Evolutionary conservation across 92 coral and sea anemone species (phyloP).

Genomic region (Porites lobata): DNA sequence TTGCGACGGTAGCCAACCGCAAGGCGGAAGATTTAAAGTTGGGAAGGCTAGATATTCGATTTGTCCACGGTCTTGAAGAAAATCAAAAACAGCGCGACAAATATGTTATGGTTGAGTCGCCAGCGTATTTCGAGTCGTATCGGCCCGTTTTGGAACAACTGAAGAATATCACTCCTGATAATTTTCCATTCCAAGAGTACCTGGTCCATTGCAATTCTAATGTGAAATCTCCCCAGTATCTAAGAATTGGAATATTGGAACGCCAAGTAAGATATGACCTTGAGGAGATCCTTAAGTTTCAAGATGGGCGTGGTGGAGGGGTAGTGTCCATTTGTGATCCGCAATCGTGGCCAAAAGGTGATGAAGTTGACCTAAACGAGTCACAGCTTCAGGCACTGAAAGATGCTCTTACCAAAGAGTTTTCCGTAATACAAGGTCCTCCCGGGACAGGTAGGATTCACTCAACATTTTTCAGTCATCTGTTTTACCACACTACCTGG

Average conservation of each 20-base stretch:
- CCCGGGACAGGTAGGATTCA: conserved; percentile 85
- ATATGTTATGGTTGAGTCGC: conserved; percentile 88
- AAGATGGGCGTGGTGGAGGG: conserved; percentile 20
- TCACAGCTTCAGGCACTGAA: conserved; percentile 86
- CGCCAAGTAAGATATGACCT: conserved; percentile 66
- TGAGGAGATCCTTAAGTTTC: conserved; percentile 57
- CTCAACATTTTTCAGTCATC: neutral
- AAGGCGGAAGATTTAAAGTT: conserved; percentile 72
- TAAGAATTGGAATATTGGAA: conserved; percentile 31
- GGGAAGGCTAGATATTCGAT: conserved; percentile 84
- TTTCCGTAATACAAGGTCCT: conserved; percentile 94
- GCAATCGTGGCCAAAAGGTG: conserved; percentile 75
- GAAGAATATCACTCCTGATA: conserved; percentile 67
- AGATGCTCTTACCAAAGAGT: conserved; percentile 91
- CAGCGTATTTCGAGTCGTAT: conserved; percentile 91
- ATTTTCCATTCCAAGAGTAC: conserved; percentile 85
- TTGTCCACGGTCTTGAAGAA: conserved; percentile 63
- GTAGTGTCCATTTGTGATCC: conserved; percentile 63
- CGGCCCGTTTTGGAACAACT: conserved; percentile 84
- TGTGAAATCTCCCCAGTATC: conserved; percentile 82
- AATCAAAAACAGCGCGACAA: conserved; percentile 11
- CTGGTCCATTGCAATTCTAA: conserved; percentile 78
- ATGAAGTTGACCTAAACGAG: conserved; percentile 66
- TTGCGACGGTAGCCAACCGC: conserved; percentile 93
- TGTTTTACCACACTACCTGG: too few species aligned